Evolutionary conservation across 2,113 vertebrate genomes (phyloP).

Genomic region (Gymnarchus niloticus): DNA sequence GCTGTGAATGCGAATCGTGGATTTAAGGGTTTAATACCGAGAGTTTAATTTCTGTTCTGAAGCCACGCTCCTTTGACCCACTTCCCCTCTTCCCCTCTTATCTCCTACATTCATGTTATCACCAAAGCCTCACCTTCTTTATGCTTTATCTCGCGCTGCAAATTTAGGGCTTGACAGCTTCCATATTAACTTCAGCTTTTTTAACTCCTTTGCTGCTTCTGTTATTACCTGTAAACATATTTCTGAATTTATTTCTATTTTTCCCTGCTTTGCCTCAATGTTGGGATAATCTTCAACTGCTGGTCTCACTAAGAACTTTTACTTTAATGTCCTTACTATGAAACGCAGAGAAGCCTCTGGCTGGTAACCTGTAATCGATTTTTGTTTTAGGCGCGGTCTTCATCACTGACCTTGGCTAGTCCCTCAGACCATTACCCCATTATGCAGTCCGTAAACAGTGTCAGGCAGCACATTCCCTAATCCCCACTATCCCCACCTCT

Average conservation of each 20-base stretch:
- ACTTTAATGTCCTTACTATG: background rate
- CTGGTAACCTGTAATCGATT: background rate
- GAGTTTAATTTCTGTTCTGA: background rate
- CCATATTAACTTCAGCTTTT: background rate
- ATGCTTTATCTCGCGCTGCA: background rate
- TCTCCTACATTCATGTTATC: background rate
- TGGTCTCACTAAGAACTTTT: background rate
- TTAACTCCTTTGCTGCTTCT: background rate
- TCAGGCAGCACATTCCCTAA: background rate
- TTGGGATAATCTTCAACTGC: background rate
- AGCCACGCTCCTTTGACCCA: background rate
- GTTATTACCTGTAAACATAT: background rate
- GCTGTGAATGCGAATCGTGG: too few species aligned
- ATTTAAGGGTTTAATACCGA: conserved; percentile 1
- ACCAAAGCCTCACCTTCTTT: background rate
- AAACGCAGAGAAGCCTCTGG: background rate
- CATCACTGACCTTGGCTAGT: background rate
- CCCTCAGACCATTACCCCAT: conserved; percentile 7
- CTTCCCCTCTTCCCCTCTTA: background rate
- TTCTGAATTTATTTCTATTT: background rate
- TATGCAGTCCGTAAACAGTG: background rate
- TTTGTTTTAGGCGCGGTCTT: background rate
- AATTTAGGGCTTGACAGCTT: background rate
- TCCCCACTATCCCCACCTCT: background rate
- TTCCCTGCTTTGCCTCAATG: background rate